Conservation (phyloP, 2,888 invertebrate genomes). For the Busseola fusca region DNA sequence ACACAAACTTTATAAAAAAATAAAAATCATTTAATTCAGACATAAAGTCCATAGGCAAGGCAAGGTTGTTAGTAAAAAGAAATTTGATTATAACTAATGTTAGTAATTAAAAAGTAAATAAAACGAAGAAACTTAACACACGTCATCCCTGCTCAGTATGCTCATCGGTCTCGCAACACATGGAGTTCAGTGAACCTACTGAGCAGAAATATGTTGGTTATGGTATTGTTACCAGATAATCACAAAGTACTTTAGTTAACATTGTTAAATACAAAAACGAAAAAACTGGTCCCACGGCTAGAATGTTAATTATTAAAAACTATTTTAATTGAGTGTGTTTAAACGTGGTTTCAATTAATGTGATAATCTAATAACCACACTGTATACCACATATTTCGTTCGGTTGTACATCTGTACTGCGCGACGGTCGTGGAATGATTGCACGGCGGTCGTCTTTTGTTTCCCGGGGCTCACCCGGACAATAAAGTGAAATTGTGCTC, state of each 20-base stretch:
- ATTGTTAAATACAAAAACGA: neutral
- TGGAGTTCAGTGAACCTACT: no score
- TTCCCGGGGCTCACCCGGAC: neutral
- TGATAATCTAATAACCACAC: neutral
- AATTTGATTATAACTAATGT: no score
- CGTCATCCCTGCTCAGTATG: no score
- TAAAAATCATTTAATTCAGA: no score
- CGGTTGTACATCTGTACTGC: neutral
- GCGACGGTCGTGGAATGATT: constrained; percentile 1
- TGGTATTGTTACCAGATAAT: neutral
- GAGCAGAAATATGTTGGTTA: no score
- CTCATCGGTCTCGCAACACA: no score
- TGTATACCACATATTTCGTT: neutral
- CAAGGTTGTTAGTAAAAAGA: no score
- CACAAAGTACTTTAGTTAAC: neutral
- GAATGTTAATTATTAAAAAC: neutral
- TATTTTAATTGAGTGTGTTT: neutral
- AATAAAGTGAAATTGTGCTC: constrained; percentile 35
- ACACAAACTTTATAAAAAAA: no score
- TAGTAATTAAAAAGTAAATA: no score
- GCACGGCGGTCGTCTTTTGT: constrained; percentile 24
- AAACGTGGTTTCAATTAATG: no score
- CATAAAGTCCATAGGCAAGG: no score
- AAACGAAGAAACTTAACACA: no score
- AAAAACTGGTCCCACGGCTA: neutral